These are phyloP conservation scores for Acromyrmex charruanus DNA, from an alignment of 1,140 invertebrate species.

Conservation along the genomic window DNA sequence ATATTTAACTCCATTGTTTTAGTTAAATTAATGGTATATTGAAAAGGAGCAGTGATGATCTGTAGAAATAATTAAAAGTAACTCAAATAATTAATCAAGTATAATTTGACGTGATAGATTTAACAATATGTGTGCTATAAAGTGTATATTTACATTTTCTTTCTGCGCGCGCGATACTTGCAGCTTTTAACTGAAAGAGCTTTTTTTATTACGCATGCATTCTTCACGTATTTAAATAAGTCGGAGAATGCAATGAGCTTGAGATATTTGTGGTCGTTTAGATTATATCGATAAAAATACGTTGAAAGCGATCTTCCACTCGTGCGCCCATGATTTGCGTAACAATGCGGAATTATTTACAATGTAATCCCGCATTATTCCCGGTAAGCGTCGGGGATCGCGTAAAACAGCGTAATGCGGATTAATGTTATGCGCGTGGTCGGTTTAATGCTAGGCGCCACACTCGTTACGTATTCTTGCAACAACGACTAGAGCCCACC, in stretches of 20 bases:
- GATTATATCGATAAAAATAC: conserved; percentile 27
- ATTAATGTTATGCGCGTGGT: conserved; percentile 62
- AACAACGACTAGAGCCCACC: conserved; percentile 39
- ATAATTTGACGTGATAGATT: too few relatives aligned
- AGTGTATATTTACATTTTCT: background rate
- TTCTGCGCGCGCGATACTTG: background rate
- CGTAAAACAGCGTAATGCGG: conserved; percentile 57
- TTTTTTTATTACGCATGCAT: background rate
- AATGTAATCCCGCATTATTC: conserved; percentile 57
- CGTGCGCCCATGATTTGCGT: conserved; percentile 16
- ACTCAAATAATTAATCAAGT: too few relatives aligned
- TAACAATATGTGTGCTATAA: background rate
- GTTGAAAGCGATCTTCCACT: conserved; percentile 34
- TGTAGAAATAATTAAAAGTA: too few relatives aligned
- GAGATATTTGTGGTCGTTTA: background rate
- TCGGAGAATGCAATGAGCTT: background rate
- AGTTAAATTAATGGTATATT: too few relatives aligned
- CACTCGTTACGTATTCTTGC: conserved; percentile 58
- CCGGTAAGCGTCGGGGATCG: conserved; percentile 43
- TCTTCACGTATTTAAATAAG: background rate
- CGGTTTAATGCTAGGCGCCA: conserved; percentile 49
- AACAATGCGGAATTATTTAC: conserved; percentile 59
- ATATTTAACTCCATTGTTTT: too few relatives aligned
- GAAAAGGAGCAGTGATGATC: too few relatives aligned
- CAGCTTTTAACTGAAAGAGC: background rate